A percentile compares a stretch with the other conserved stretches of the same genome.
These are phyloP conservation scores for Tholera decimalis DNA, from an alignment of 2,888 invertebrate species.

Conservation along the genomic window DNA sequence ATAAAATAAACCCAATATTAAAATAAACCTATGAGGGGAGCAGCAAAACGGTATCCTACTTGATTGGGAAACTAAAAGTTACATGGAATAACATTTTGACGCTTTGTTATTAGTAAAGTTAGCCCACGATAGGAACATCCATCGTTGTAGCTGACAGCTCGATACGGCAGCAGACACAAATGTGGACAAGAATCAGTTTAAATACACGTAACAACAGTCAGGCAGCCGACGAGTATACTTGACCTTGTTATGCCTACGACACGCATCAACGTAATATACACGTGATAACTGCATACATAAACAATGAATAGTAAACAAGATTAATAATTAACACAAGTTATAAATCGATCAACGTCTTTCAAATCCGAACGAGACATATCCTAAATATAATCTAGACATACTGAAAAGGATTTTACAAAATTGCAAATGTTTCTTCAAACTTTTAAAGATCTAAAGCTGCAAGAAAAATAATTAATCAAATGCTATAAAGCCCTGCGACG, in stretches of 20 bases:
- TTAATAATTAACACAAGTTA: not conserved
- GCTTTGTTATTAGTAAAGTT: constrained; percentile 4
- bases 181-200: not conserved
- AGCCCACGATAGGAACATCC: not conserved
- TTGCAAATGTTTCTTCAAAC: not conserved
- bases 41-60: constrained; percentile 3
- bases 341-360: not conserved
- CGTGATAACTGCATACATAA: constrained; percentile 8
- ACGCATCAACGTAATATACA: constrained; percentile 6
- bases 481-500: not conserved
- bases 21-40: not conserved
- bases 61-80: constrained; percentile 6
- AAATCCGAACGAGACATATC: not conserved
- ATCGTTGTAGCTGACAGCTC: not conserved
- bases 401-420: not conserved
- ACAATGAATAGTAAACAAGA: constrained; percentile 1
- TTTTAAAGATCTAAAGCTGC: not conserved
- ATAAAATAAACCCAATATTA: too few relatives aligned
- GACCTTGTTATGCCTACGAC: not conserved
- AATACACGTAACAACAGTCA: not conserved
- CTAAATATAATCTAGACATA: too few relatives aligned
- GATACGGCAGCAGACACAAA: not conserved
- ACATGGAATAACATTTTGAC: not conserved
- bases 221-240: constrained; percentile 9
- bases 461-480: not conserved